A percentile compares a stretch with the other conserved stretches of the same genome.
Evolutionary conservation across 2,888 invertebrate species (phyloP).

Genomic region (Acrocyrtus sp.): DNA sequence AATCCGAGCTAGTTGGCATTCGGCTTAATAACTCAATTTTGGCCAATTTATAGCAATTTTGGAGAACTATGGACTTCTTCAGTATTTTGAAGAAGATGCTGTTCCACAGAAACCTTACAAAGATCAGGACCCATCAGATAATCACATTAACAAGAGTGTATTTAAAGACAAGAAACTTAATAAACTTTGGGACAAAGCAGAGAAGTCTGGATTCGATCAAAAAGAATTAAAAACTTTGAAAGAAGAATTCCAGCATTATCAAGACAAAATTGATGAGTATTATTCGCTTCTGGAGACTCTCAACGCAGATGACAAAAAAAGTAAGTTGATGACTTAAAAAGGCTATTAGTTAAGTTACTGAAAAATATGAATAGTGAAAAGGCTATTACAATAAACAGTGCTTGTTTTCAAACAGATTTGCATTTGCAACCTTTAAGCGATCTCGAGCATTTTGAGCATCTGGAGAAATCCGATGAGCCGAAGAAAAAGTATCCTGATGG

Average conservation of each 20-base stretch:
- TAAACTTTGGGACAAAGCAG: conserved; percentile 90
- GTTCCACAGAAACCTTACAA: conserved; percentile 71
- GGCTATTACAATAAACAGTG: not conserved
- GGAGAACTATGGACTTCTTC: conserved; percentile 81
- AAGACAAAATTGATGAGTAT: conserved; percentile 92
- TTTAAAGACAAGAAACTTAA: conserved; percentile 92
- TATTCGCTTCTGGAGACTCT: conserved; percentile 80
- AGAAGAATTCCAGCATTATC: conserved; percentile 91
- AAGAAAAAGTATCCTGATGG: conserved; percentile 48
- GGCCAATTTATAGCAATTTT: conserved; percentile 72
- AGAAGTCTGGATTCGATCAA: conserved; percentile 74
- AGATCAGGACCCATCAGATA: conserved; percentile 69
- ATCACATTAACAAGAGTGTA: conserved; percentile 74
- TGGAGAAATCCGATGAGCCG: conserved; percentile 52
- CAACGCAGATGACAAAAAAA: conserved; percentile 68
- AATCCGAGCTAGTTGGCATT: not conserved
- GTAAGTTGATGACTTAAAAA: conserved; percentile 36
- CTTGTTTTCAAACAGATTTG: conserved; percentile 25
- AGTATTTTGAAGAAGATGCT: conserved; percentile 78
- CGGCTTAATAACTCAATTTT: not conserved
- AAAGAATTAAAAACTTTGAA: conserved; percentile 84
- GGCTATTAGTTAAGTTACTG: not conserved
- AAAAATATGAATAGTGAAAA: not conserved
- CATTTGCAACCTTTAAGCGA: conserved; percentile 44
- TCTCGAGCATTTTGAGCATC: conserved; percentile 41